These are phyloP conservation scores for Cyanistes caeruleus DNA, from an alignment of 2,113 vertebrate genomes.

Conservation along the genomic window DNA sequence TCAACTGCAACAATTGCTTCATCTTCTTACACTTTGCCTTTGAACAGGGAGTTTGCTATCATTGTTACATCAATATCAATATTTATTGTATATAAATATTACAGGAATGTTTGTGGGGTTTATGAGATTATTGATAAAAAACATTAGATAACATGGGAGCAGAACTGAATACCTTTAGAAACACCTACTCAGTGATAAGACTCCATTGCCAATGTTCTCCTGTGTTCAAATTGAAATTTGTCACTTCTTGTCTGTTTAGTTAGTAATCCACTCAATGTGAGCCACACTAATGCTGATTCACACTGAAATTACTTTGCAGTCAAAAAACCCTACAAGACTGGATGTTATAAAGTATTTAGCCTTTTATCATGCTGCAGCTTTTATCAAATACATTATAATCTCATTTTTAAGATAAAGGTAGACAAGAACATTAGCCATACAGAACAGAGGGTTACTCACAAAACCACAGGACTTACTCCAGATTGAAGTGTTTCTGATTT, in stretches of 20 bases:
- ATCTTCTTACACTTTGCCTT: not conserved
- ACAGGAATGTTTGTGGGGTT: not conserved
- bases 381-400: not conserved
- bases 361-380: not conserved
- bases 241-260: not conserved
- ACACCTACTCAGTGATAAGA: not conserved
- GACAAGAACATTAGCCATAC: not conserved
- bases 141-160: not conserved
- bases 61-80: not conserved
- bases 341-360: not conserved
- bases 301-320: not conserved
- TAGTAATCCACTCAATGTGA: not conserved
- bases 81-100: not conserved
- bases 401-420: not conserved
- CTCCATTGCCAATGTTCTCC: not conserved
- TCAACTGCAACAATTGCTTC: not conserved
- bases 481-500: not conserved
- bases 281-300: not conserved
- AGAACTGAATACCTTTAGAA: not conserved
- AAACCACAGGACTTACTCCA: not conserved
- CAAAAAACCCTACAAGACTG: not conserved
- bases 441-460: not conserved
- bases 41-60: not conserved
- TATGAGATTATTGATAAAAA: not conserved
- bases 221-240: not conserved